Evolutionary conservation across 2,888 invertebrate species (phyloP), one percentile per base, ranked within the genome.

Genomic region (Priocnemis perturbator): DNA sequence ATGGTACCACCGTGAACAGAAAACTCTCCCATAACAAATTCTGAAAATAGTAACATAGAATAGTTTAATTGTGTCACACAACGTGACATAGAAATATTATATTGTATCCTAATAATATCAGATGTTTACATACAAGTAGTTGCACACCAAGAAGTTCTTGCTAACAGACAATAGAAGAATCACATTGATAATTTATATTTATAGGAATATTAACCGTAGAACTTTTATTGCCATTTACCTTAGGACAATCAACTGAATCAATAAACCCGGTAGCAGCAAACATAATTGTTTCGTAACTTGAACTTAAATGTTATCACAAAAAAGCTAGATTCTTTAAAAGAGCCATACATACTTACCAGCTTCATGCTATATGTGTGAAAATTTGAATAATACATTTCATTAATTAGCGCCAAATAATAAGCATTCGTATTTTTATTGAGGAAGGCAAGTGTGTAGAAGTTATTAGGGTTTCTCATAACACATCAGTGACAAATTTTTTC

Each of bases 291-390:
- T 53, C 17, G 44, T 19, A n/a, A 48, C 44, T 57, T 48, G 21
- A n/a, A 1, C 37, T 60, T 53, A 67, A 52, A 67, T 48, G 48
- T 61, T 53, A 21, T 45, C 48, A 48, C 37, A 60, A 7, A 65
- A 67, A 64, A 68, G 17, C 71, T 72, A 69, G 57, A 63, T 69
- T 50, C 70, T 74, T 74, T 71, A 26, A 74, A 69, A 61, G 37
- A 64, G 62, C 67, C 74, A 77, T 76, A 71, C 66, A 69, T 73
- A 73, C 73, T 78, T 78, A 78, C 78, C 78, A 72, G 61, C 52
- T 57, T n/a, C 60, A 52, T 17, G 66, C 17, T 52, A 60, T 72
- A 72, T 17, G 56, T 55, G 69, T 65, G 64, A 79, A 70, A 57
- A 73, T 60, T 62, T 59, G 52, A 64, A 64, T 52, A 63, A 26